phyloP scores from a whole-genome alignment of 2,113 vertebrate genomes.

The Sigmodon hispidus region DNA sequence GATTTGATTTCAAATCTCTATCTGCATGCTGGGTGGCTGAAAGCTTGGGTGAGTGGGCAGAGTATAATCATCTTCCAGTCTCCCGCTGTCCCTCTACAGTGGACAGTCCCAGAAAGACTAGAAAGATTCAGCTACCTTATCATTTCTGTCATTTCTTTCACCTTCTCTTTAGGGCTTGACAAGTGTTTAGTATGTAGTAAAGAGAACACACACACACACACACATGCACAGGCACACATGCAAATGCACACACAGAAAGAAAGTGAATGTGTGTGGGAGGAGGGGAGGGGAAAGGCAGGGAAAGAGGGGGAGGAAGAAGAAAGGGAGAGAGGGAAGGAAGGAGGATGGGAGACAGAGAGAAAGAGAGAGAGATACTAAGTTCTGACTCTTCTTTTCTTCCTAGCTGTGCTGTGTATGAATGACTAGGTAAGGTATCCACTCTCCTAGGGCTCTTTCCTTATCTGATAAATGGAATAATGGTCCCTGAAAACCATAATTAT shows the following conservation, averaged over 20 bases:
- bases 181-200: not conserved
- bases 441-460: conserved; percentile 45
- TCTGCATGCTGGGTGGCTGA: not conserved
- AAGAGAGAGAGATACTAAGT: not conserved
- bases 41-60: not conserved
- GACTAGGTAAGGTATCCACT: not conserved
- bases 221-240: not conserved
- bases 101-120: not conserved
- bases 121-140: accelerated
- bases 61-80: not conserved
- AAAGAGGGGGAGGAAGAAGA: not conserved
- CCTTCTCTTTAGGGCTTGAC: not conserved
- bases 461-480: not conserved
- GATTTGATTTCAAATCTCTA: not conserved
- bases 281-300: too few relatives aligned
- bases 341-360: not conserved
- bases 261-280: too few relatives aligned
- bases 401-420: not conserved
- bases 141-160: not conserved
- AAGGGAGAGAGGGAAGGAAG: not conserved
- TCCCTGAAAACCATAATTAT: not conserved
- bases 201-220: not conserved
- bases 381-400: not conserved
- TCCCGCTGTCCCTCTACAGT: not conserved
- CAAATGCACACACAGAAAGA: not conserved